Evolutionary conservation across 1,140 invertebrate species (phyloP).

Genomic region (Drosophila novamexicana): DNA sequence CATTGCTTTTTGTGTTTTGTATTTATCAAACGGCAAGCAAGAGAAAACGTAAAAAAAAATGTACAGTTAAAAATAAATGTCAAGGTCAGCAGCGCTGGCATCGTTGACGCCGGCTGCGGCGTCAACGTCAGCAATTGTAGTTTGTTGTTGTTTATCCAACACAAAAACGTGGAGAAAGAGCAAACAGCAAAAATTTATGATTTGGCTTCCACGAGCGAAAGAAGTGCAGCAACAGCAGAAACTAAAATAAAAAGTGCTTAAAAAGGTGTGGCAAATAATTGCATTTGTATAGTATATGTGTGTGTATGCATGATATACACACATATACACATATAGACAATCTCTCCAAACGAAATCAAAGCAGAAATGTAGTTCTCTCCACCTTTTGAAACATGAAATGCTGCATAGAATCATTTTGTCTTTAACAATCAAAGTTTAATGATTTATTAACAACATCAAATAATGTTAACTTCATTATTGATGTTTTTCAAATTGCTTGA

Average conservation of each 20-base stretch:
- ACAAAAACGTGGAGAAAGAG: slow-evolving; percentile 11
- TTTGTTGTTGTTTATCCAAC: slow-evolving; percentile 36
- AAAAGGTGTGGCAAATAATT: slow-evolving; percentile 61
- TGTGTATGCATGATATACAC: background rate
- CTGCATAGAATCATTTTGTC: too few relatives aligned
- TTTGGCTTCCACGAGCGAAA: slow-evolving; percentile 2
- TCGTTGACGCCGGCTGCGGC: slow-evolving; percentile 1
- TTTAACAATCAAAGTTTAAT: too few relatives aligned
- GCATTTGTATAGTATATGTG: background rate
- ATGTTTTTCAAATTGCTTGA: background rate
- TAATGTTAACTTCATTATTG: background rate
- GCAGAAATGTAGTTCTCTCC: too few relatives aligned
- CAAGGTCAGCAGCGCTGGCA: slow-evolving; percentile 63
- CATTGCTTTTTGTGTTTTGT: slow-evolving; percentile 1
- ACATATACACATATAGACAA: background rate
- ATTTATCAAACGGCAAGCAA: slow-evolving; percentile 43
- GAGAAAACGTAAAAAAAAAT: slow-evolving; percentile 67
- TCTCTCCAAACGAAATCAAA: background rate
- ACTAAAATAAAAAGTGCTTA: background rate
- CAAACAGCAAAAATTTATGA: slow-evolving; percentile 28
- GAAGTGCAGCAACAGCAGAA: slow-evolving; percentile 1
- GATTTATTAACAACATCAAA: too few relatives aligned
- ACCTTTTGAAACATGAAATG: too few relatives aligned
- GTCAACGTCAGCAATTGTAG: slow-evolving; percentile 25
- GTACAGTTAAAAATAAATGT: slow-evolving; percentile 80